Evolutionary conservation across 2,888 invertebrate species (phyloP).

Genomic region (Harpalus rubripes): DNA sequence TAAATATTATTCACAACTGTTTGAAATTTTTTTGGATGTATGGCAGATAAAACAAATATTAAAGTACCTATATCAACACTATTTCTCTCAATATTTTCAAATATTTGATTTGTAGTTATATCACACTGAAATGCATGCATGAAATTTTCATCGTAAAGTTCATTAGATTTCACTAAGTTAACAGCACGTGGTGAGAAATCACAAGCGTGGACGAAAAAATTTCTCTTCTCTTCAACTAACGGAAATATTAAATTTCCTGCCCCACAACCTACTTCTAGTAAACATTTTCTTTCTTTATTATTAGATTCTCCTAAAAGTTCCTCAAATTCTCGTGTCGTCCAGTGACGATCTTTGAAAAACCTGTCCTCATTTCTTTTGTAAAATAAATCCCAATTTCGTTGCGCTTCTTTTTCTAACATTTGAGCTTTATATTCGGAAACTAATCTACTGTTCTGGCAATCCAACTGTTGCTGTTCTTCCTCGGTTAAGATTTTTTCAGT

Average conservation of each 20-base stretch:
- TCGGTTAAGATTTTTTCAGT: conserved; percentile 79
- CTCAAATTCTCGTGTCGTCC: conserved; percentile 97
- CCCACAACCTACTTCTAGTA: conserved; percentile 95
- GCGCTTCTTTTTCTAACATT: conserved; percentile 89
- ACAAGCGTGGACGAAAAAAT: conserved; percentile 90
- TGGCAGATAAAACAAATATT: conserved; percentile 97
- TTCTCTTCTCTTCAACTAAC: conserved; percentile 87
- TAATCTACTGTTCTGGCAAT: conserved; percentile 84
- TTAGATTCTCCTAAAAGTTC: conserved; percentile 83
- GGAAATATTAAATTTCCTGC: conserved; percentile 98
- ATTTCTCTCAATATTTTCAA: conserved; percentile 78
- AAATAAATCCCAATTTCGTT: conserved; percentile 96
- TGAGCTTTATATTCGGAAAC: conserved; percentile 87
- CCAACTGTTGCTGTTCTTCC: conserved; percentile 82
- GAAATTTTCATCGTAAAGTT: conserved; percentile 82
- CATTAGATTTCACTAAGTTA: conserved; percentile 87
- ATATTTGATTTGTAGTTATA: conserved; percentile 85
- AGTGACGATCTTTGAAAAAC: conserved; percentile 97
- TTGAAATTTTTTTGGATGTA: conserved; percentile 91
- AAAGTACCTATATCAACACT: conserved; percentile 90
- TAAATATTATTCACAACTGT: conserved; percentile 83
- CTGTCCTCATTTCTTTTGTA: conserved; percentile 96
- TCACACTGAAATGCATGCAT: conserved; percentile 92
- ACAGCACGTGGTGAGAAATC: conserved; percentile 96
- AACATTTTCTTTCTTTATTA: conserved; percentile 77